A percentile compares a stretch with the other conserved stretches of the same genome.
Evolutionary conservation across 2,888 invertebrate genomes (phyloP).

Genomic region (Melinopterus prodromus): DNA sequence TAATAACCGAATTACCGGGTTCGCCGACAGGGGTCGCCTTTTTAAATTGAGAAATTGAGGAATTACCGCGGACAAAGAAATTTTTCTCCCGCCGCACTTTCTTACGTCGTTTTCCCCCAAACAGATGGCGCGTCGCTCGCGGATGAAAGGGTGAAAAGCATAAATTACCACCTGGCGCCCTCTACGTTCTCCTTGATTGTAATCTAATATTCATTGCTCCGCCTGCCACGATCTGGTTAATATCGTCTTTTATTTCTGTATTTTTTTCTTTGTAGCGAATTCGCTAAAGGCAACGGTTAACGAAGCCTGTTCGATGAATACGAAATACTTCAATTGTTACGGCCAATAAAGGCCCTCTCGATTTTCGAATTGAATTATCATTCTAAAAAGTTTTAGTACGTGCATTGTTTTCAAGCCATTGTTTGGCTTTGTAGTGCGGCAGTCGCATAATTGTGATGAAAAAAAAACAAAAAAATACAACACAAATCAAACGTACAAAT

Average conservation of each 20-base stretch:
- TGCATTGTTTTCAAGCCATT: neutral
- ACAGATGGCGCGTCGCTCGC: neutral
- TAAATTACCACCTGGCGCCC: neutral
- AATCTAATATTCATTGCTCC: neutral
- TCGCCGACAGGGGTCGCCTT: neutral
- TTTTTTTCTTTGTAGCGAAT: neutral
- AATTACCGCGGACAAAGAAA: slow-evolving; percentile 4
- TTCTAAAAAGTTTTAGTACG: neutral
- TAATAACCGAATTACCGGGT: neutral
- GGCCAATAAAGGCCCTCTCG: neutral
- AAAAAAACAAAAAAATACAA: neutral
- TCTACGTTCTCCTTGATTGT: neutral
- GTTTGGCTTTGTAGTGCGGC: neutral
- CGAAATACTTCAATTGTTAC: neutral
- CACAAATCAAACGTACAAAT: no score
- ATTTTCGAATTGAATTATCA: neutral
- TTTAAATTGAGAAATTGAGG: neutral
- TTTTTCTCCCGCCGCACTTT: neutral
- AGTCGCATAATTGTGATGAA: neutral
- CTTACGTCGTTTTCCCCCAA: neutral
- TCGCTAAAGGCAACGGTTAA: neutral
- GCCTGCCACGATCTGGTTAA: neutral
- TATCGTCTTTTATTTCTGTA: neutral
- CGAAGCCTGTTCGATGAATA: neutral
- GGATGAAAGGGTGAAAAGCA: neutral